Conservation (phyloP, 2,888 invertebrate species). For the Pogonocherus hispidulus region DNA sequence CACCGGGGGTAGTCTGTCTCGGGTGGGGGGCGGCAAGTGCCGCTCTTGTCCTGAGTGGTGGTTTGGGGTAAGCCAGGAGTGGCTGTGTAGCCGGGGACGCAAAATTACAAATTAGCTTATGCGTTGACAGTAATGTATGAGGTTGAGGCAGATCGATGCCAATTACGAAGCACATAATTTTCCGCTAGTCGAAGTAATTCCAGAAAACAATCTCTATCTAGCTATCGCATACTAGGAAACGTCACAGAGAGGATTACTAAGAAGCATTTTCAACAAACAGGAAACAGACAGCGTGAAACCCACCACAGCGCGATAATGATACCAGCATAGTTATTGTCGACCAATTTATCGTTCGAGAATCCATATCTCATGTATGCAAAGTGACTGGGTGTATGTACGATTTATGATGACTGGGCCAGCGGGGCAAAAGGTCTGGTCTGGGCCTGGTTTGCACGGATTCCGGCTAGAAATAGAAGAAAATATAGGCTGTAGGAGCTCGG, state of each 20-base stretch:
- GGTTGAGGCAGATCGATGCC: no score
- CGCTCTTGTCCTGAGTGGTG: no score
- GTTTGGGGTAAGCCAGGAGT: no score
- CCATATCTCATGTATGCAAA: not conserved
- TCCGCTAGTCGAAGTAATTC: no score
- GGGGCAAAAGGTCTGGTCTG: not conserved
- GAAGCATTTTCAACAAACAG: constrained; percentile 5
- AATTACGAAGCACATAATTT: no score
- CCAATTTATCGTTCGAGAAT: not conserved
- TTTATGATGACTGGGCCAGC: not conserved
- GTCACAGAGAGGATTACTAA: not conserved
- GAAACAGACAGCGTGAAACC: constrained; percentile 5
- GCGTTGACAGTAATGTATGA: no score
- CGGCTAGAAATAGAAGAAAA: not conserved
- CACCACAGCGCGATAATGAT: constrained; percentile 7
- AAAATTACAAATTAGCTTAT: no score
- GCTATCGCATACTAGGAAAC: not conserved
- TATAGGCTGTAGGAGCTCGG: not conserved
- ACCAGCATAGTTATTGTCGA: constrained; percentile 5
- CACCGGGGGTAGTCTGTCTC: no score
- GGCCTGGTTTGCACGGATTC: not conserved
- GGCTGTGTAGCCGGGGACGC: no score
- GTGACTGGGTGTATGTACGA: not conserved
- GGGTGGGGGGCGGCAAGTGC: no score
- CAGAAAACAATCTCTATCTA: no score